Evolutionary conservation across 1,140 invertebrate genomes (phyloP).

Genomic region (Plodia interpunctella): DNA sequence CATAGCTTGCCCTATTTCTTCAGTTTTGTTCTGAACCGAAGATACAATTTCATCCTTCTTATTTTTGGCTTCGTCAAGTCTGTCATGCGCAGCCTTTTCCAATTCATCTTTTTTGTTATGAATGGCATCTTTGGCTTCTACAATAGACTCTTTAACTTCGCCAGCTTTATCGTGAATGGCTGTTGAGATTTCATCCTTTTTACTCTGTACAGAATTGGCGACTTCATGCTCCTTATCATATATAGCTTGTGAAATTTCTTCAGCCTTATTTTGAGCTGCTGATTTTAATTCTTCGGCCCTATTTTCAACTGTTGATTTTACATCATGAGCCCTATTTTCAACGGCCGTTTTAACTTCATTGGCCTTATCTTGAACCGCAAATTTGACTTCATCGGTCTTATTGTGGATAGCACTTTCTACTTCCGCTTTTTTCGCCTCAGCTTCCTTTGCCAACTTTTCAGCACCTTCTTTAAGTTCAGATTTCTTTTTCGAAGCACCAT

Average conservation of each 20-base stretch:
- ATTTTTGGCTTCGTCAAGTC: constrained; percentile 18
- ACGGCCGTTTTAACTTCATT: constrained; percentile 23
- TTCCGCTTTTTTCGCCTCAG: constrained; percentile 19
- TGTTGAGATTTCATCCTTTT: constrained; percentile 10
- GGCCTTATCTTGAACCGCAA: constrained; percentile 19
- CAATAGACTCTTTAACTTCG: neutral
- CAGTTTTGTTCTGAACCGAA: constrained; percentile 20
- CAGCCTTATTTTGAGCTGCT: constrained; percentile 17
- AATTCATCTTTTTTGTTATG: constrained; percentile 18
- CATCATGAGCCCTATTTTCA: constrained; percentile 28
- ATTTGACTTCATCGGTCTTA: constrained; percentile 18
- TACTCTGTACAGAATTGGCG: constrained; percentile 10
- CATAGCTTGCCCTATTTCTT: constrained; percentile 20
- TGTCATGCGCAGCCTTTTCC: constrained; percentile 19
- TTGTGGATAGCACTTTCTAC: constrained; percentile 15
- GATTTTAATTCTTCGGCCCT: constrained; percentile 20
- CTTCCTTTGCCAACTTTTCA: constrained; percentile 35
- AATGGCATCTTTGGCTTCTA: constrained; percentile 11
- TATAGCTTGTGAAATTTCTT: constrained; percentile 17
- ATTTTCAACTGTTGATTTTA: constrained; percentile 24
- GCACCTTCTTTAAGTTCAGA: constrained; percentile 47
- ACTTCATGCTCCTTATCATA: constrained; percentile 21
- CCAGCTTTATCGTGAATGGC: constrained; percentile 8
- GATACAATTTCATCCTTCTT: constrained; percentile 21
- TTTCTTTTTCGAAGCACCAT: constrained; percentile 43